Evolutionary conservation across 2,888 invertebrate species (phyloP).

Genomic region (Drosophila ustulata): DNA sequence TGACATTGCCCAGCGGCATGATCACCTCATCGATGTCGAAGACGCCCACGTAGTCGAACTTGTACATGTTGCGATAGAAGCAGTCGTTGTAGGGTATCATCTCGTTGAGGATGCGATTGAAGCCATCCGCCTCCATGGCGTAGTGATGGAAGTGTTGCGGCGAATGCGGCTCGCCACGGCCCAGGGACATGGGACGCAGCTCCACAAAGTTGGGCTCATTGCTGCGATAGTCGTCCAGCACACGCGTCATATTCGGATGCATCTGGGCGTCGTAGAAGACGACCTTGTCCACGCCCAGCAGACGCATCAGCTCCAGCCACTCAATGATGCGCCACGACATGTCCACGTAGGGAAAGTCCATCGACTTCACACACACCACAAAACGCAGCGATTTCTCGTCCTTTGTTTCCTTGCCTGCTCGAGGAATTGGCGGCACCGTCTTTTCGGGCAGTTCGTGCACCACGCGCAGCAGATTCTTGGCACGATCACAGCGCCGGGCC

Average conservation of each 20-base stretch:
- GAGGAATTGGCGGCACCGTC: no score
- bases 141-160: constrained; percentile 93
- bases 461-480: constrained; percentile 92
- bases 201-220: constrained; percentile 87
- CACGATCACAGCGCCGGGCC: constrained; percentile 91
- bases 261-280: constrained; percentile 95
- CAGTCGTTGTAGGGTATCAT: constrained; percentile 98
- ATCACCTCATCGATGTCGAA: constrained; percentile 97
- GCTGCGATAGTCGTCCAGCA: constrained; percentile 87
- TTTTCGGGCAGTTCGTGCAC: constrained; percentile 88
- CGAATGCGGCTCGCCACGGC: constrained; percentile 95
- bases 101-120: constrained; percentile 96
- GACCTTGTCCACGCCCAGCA: constrained; percentile 95
- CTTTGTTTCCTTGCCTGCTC: no score
- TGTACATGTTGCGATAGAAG: constrained; percentile 95
- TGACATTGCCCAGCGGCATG: constrained; percentile 90
- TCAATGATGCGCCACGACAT: constrained; percentile 94
- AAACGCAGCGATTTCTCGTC: neutral
- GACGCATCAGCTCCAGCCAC: constrained; percentile 95
- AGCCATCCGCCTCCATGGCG: constrained; percentile 93
- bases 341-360: constrained; percentile 96
- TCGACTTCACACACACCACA: constrained; percentile 85
- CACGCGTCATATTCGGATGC: constrained; percentile 95
- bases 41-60: constrained; percentile 93
- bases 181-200: constrained; percentile 92